These are phyloP conservation scores for Podiceps cristatus DNA, from an alignment of 2,113 vertebrate species.

Conservation along the genomic window DNA sequence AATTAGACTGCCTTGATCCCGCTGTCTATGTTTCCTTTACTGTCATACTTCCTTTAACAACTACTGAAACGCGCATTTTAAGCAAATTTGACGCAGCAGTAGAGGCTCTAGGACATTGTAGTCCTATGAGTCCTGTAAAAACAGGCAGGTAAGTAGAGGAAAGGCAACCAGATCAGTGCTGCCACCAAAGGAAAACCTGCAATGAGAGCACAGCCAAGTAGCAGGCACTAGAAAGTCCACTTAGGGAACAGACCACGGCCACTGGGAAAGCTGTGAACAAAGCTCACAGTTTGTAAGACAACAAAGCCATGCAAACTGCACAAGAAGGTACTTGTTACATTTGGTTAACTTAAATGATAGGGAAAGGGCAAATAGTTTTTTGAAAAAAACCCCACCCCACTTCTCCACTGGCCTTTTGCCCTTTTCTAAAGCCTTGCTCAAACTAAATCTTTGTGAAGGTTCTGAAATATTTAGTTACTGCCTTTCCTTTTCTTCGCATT, in stretches of 20 bases:
- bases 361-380: neutral
- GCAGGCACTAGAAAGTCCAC: neutral
- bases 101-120: neutral
- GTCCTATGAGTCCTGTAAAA: neutral
- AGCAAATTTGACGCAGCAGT: neutral
- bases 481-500: neutral
- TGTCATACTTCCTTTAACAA: neutral
- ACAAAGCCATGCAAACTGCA: neutral
- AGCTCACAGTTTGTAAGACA: neutral
- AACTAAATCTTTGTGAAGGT: slow-evolving; percentile 27
- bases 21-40: neutral
- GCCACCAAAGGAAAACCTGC: neutral
- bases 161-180: neutral
- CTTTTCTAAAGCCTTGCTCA: slow-evolving; percentile 17
- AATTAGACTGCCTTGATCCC: neutral
- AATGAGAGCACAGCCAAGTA: neutral
- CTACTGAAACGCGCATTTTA: neutral
- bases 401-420: slow-evolving; percentile 5
- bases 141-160: neutral
- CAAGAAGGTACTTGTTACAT: neutral
- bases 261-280: neutral
- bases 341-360: neutral
- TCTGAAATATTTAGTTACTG: slow-evolving; percentile 57
- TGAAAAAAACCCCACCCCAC: neutral
- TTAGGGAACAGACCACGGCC: neutral